phyloP scores from a whole-genome alignment of 2,888 invertebrate genomes.

The Drosophila mulleri region DNA sequence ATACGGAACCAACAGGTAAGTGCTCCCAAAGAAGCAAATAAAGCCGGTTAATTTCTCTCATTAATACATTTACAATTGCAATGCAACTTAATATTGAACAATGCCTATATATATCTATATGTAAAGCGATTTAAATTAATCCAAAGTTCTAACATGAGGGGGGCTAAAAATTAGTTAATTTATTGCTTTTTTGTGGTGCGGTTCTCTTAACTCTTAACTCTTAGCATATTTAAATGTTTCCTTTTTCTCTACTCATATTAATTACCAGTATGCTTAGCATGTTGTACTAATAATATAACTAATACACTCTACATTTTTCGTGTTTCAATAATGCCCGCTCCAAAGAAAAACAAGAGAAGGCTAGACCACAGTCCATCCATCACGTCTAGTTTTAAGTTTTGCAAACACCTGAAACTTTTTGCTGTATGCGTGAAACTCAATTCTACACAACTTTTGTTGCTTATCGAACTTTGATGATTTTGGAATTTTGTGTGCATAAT shows the following conservation, averaged over 20 bases:
- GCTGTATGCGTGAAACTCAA: conserved; percentile 51
- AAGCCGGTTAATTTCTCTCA: conserved; percentile 34
- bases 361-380: conserved; percentile 18
- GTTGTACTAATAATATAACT: conserved; percentile 45
- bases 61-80: conserved; percentile 45
- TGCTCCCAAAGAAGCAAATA: conserved; percentile 74
- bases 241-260: conserved; percentile 15
- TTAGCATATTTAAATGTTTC: background rate
- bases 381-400: conserved; percentile 11
- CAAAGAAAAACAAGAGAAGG: background rate
- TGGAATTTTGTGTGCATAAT: conserved; percentile 30
- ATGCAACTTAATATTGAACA: conserved; percentile 36
- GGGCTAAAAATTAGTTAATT: conserved; percentile 14
- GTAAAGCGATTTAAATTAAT: conserved; percentile 24
- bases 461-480: background rate
- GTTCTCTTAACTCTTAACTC: conserved; percentile 10
- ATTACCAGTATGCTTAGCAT: conserved; percentile 43
- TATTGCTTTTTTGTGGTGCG: conserved; percentile 21
- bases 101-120: background rate
- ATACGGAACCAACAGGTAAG: conserved; percentile 89
- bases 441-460: conserved; percentile 22
- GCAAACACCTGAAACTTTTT: conserved; percentile 13
- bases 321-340: conserved; percentile 10
- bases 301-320: conserved; percentile 6
- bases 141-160: conserved; percentile 20